A percentile compares a stretch with the other conserved stretches of the same genome.
These are phyloP conservation scores for Lagodon rhomboides DNA, from an alignment of 2,797 vertebrate species.

Conservation along the genomic window DNA sequence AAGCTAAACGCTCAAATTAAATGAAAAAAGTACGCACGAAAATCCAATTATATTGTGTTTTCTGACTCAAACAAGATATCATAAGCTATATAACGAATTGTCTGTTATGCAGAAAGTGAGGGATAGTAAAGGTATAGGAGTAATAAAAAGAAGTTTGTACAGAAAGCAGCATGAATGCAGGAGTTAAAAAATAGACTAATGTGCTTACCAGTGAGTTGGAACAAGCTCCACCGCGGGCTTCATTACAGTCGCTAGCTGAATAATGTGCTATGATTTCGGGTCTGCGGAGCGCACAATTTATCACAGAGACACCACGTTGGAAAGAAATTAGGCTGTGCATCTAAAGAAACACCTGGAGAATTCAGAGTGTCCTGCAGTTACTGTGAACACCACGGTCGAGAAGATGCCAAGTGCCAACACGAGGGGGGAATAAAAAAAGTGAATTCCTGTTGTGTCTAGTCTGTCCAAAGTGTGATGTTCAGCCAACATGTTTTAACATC, in stretches of 20 bases:
- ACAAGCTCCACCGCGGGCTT: slow-evolving; percentile 16
- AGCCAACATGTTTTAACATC: slow-evolving; percentile 2
- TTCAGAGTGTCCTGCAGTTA: background rate
- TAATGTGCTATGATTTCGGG: slow-evolving; percentile 36
- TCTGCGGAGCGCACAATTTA: slow-evolving; percentile 15
- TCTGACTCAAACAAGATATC: no score
- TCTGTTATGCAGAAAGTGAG: background rate
- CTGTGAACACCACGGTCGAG: background rate
- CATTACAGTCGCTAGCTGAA: slow-evolving; percentile 15
- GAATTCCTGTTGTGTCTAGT: background rate
- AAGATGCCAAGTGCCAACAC: background rate
- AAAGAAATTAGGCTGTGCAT: background rate
- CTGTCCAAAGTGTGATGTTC: slow-evolving; percentile 1
- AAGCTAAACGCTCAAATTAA: background rate
- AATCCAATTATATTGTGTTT: no score
- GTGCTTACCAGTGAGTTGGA: slow-evolving; percentile 11
- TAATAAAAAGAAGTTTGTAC: background rate
- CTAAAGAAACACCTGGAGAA: background rate
- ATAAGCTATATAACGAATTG: background rate
- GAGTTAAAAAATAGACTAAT: slow-evolving; percentile 34
- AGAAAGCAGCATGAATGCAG: slow-evolving; percentile 9
- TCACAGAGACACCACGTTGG: slow-evolving; percentile 1
- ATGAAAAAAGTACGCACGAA: background rate
- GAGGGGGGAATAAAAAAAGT: background rate
- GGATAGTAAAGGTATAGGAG: background rate